phyloP scores from a whole-genome alignment of 2,888 invertebrate species.

The Acronicta psi region DNA sequence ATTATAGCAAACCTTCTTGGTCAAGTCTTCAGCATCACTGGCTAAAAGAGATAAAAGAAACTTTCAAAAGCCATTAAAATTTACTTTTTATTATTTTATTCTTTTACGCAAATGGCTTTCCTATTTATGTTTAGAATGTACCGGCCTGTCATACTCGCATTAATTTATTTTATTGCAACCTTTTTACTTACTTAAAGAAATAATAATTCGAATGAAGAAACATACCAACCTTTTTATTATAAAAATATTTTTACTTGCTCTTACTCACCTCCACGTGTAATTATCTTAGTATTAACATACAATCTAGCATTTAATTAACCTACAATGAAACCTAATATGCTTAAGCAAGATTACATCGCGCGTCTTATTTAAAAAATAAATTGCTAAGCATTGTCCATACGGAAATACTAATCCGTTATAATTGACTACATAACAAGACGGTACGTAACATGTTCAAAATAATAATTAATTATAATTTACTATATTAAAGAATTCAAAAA shows the following conservation, averaged over 20 bases:
- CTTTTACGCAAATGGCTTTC: not conserved
- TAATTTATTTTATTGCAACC: not conserved
- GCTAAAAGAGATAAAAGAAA: not conserved
- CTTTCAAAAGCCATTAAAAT: constrained; percentile 4
- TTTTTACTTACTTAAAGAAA: not conserved
- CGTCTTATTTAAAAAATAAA: constrained; percentile 9
- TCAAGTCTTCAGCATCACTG: not conserved
- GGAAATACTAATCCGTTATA: constrained; percentile 8
- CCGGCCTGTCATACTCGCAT: not conserved
- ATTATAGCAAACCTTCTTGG: too few species aligned
- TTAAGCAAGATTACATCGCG: constrained; percentile 1
- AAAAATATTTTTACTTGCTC: too few species aligned
- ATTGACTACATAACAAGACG: constrained; percentile 9
- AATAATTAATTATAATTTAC: too few species aligned
- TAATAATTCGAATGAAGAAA: too few species aligned
- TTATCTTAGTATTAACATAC: not conserved
- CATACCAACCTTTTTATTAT: too few species aligned
- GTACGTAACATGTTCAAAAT: not conserved
- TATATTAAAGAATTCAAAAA: too few species aligned
- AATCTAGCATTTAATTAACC: not conserved
- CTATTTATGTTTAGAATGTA: not conserved
- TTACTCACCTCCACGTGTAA: too few species aligned
- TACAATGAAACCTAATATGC: not conserved
- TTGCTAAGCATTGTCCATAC: constrained; percentile 1
- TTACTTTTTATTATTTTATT: not conserved